Conservation (phyloP, 2,888 invertebrate genomes). For the Argyresthia goedartella region DNA sequence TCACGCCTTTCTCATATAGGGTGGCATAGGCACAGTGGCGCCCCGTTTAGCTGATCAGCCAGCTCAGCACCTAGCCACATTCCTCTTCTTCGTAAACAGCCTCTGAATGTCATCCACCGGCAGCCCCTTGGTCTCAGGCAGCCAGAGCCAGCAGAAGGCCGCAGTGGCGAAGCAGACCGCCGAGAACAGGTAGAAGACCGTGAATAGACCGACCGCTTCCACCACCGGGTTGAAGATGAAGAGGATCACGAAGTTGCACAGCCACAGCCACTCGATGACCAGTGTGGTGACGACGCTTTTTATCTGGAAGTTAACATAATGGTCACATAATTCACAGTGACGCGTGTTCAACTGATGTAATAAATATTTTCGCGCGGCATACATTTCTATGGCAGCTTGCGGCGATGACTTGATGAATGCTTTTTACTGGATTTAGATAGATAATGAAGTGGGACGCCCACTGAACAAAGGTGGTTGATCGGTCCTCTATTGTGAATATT, state of each 20-base stretch:
- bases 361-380: too few species aligned
- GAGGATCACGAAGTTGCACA: constrained; percentile 30
- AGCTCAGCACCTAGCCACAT: background rate
- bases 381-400: background rate
- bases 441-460: too few species aligned
- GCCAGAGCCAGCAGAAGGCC: constrained; percentile 20
- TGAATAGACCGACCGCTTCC: constrained; percentile 24
- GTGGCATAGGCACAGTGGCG: too few species aligned
- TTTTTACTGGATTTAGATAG: too few species aligned
- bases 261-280: constrained; percentile 34
- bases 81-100: constrained; percentile 14
- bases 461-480: too few species aligned
- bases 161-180: constrained; percentile 22
- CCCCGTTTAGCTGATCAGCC: background rate
- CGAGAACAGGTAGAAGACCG: constrained; percentile 37
- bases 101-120: constrained; percentile 34
- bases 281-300: constrained; percentile 33
- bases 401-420: too few species aligned
- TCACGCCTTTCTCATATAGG: too few species aligned
- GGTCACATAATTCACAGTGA: too few species aligned
- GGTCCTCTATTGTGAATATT: too few species aligned
- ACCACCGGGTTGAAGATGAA: constrained; percentile 34
- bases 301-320: constrained; percentile 24
- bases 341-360: too few species aligned
- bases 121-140: constrained; percentile 41